Conservation (phyloP, 2,113 vertebrate genomes). For the Scalopus aquaticus region DNA sequence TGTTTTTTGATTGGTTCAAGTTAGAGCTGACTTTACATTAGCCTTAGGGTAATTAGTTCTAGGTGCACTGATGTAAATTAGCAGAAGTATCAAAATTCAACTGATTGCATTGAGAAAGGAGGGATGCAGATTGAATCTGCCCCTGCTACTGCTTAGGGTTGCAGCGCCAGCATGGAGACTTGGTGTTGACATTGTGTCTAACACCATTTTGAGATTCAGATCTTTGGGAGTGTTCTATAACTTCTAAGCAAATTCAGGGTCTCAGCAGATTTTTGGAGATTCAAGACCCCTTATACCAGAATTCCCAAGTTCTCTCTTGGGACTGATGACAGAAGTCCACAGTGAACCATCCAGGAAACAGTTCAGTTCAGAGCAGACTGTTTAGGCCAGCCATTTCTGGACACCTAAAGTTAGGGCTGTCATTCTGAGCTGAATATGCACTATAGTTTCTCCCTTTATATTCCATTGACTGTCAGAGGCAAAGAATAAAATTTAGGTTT, state of each 20-base stretch:
- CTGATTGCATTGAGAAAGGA: background rate
- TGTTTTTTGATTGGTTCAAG: constrained; percentile 29
- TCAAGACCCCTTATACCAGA: background rate
- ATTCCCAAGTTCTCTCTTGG: background rate
- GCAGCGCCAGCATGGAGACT: background rate
- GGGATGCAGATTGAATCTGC: too few species aligned
- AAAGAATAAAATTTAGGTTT: constrained; percentile 37
- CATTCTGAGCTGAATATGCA: background rate
- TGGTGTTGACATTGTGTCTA: background rate
- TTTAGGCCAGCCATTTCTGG: background rate
- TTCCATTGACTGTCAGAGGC: background rate
- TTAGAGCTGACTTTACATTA: background rate
- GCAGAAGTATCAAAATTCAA: background rate
- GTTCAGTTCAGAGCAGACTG: background rate
- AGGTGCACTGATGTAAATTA: background rate
- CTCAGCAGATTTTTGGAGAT: background rate
- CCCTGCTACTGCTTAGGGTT: background rate
- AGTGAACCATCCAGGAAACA: background rate
- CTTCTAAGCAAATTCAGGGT: background rate
- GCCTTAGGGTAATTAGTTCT: background rate
- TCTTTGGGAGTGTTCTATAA: background rate
- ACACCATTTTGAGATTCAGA: background rate
- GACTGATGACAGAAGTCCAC: background rate
- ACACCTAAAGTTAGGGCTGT: background rate
- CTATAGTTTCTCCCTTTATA: background rate